These are phyloP conservation scores for Leptinotarsa tumamoca DNA, from an alignment of 2,888 invertebrate species.

Conservation along the genomic window DNA sequence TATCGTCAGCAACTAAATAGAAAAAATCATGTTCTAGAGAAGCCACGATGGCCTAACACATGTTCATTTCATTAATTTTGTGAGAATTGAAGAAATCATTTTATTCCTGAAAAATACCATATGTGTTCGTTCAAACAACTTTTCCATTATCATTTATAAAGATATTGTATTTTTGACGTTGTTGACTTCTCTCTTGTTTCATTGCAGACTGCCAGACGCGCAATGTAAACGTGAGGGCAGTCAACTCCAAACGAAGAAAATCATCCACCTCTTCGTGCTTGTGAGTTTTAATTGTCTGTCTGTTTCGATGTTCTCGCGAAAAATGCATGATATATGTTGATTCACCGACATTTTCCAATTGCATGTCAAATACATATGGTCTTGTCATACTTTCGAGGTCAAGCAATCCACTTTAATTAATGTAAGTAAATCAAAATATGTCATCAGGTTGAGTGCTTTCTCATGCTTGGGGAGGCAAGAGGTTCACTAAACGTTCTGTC, in stretches of 20 bases:
- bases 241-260: slow-evolving; percentile 77
- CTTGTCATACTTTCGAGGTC: background rate
- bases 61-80: no score
- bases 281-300: slow-evolving; percentile 71
- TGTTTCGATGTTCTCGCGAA: slow-evolving; percentile 59
- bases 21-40: no score
- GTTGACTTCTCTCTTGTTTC: slow-evolving; percentile 74
- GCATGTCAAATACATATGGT: slow-evolving; percentile 35
- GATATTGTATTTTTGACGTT: slow-evolving; percentile 47
- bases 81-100: background rate
- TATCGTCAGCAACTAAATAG: no score
- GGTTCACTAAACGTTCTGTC: no score
- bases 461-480: background rate
- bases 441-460: background rate
- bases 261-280: slow-evolving; percentile 74
- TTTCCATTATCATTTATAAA: slow-evolving; percentile 13
- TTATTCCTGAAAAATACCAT: background rate
- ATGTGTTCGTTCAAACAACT: background rate
- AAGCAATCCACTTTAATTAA: background rate
- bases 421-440: background rate
- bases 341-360: slow-evolving; percentile 27
- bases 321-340: slow-evolving; percentile 49
- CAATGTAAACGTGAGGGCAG: slow-evolving; percentile 81
- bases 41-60: no score
- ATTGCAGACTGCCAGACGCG: slow-evolving; percentile 83